These are phyloP conservation scores for Chelmon rostratus DNA, from an alignment of 2,797 vertebrate species.

Conservation along the genomic window DNA sequence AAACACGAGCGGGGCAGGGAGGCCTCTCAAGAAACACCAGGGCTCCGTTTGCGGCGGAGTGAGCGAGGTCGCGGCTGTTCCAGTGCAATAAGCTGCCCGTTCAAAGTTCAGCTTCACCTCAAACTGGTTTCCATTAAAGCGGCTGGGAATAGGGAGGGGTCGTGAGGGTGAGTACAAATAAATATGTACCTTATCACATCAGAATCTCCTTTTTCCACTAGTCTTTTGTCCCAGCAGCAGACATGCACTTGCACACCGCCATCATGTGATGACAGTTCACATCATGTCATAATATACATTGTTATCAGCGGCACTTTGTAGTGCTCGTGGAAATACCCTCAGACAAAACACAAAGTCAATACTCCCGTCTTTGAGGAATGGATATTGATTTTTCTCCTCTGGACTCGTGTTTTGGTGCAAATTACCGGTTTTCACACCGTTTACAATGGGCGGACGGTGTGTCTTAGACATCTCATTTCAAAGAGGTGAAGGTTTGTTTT, in stretches of 20 bases:
- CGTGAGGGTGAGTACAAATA: background rate
- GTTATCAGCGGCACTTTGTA: background rate
- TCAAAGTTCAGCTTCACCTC: slow-evolving; percentile 14
- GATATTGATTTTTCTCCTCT: slow-evolving; percentile 47
- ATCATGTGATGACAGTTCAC: background rate
- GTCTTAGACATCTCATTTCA: slow-evolving; percentile 7
- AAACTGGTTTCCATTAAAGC: slow-evolving; percentile 6
- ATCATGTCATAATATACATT: slow-evolving; percentile 4
- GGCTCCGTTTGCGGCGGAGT: slow-evolving; percentile 2
- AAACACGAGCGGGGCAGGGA: slow-evolving; percentile 42
- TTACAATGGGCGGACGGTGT: background rate
- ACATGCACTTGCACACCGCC: background rate
- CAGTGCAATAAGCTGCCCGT: background rate
- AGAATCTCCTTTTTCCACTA: background rate
- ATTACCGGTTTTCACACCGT: slow-evolving; percentile 20
- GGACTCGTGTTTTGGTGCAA: slow-evolving; percentile 17
- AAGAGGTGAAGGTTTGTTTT: slow-evolving; percentile 12
- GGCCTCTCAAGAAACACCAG: slow-evolving; percentile 23
- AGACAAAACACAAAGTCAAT: slow-evolving; percentile 37
- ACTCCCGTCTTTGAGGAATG: slow-evolving; percentile 17
- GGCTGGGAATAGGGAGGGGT: background rate
- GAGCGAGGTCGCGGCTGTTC: background rate
- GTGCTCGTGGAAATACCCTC: slow-evolving; percentile 16
- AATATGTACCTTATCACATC: background rate
- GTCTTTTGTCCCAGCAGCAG: background rate